A percentile compares a stretch with the other conserved stretches of the same genome.
These are phyloP conservation scores for Harlomillsia oculata DNA, from an alignment of 1,140 invertebrate species.

Conservation along the genomic window DNA sequence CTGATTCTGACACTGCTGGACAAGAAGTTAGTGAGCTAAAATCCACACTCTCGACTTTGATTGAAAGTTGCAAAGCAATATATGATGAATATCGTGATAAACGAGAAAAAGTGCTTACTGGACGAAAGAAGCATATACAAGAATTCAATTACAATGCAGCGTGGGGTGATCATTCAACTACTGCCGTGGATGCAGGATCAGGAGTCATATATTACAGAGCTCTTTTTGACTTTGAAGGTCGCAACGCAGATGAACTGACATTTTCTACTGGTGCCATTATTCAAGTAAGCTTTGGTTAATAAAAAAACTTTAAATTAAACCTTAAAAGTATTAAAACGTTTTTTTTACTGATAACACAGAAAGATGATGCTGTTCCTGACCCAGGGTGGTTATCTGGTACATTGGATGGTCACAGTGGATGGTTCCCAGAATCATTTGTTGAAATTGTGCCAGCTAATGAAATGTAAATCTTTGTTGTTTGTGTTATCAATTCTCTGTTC, in stretches of 20 bases:
- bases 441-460: conserved; percentile 53
- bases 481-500: too few species aligned
- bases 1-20: conserved; percentile 23
- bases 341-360: conserved; percentile 45
- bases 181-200: background rate
- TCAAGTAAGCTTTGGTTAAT: conserved; percentile 57
- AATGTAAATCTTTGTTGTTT: background rate
- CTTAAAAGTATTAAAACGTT: background rate
- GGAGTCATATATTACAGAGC: conserved; percentile 61
- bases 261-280: conserved; percentile 91
- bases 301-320: background rate
- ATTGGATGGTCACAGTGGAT: conserved; percentile 76
- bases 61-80: conserved; percentile 45
- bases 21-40: conserved; percentile 30
- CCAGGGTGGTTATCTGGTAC: conserved; percentile 96
- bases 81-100: conserved; percentile 52
- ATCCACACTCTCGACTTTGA: conserved; percentile 24
- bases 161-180: conserved; percentile 34
- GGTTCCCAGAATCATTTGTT: conserved; percentile 96
- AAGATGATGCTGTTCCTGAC: conserved; percentile 77
- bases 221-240: conserved; percentile 84
- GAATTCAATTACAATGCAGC: conserved; percentile 37
- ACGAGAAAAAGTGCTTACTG: conserved; percentile 42
- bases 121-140: conserved; percentile 35
- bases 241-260: conserved; percentile 86